Evolutionary conservation across 2,113 vertebrate genomes (phyloP).

Genomic region (Globicephala melas): DNA sequence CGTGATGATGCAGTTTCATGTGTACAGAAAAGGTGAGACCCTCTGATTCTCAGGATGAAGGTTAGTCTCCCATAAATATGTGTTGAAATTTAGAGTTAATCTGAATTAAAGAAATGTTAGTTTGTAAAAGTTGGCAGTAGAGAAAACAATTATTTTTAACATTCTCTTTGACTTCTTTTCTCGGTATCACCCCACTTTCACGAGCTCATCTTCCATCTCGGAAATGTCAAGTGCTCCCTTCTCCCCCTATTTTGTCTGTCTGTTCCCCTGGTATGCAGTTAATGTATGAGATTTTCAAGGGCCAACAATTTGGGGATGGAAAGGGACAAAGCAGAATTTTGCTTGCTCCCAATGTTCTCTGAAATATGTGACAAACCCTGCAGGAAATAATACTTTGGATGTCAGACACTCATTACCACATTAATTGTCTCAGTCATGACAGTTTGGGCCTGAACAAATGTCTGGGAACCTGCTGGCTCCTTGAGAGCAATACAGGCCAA

Average conservation of each 20-base stretch:
- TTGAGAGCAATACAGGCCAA: conserved; percentile 80
- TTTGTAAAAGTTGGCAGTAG: neutral
- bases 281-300: neutral
- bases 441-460: conserved; percentile 84
- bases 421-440: conserved; percentile 87
- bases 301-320: conserved; percentile 4
- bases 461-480: conserved; percentile 80
- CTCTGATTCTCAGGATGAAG: neutral
- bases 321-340: conserved; percentile 75
- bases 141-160: neutral
- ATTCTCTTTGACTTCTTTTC: neutral
- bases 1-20: neutral
- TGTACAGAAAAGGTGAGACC: neutral
- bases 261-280: neutral
- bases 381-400: conserved; percentile 83
- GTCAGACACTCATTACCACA: conserved; percentile 86
- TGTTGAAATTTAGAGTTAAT: neutral
- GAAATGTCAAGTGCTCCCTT: neutral
- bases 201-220: neutral
- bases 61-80: neutral
- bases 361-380: conserved; percentile 84
- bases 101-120: neutral
- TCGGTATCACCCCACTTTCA: neutral
- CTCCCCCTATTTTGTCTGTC: neutral
- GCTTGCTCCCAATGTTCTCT: conserved; percentile 78